Base-by-base conservation (phyloP, 1,140 invertebrate species). In the Solenopsis invicta region DNA sequence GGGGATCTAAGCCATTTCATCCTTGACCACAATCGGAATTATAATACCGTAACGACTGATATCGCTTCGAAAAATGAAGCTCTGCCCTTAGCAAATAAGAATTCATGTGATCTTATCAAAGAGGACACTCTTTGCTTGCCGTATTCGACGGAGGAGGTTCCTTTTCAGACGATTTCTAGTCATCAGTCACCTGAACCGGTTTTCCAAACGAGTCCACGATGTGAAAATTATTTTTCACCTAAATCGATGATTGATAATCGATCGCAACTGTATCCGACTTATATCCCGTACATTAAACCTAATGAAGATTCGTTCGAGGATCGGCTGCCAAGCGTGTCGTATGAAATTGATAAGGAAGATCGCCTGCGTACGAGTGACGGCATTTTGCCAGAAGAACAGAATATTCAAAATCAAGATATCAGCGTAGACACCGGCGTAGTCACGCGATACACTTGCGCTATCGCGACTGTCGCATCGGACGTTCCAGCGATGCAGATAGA, bases 401-500 rank as follows among this genome's bases (percentile, higher is more conserved):
- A 94, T 37, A 95, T 95, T 10, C 88, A 94, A 37, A 95, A 95
- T 80, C 95, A 95, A 66, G 94, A 95, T 29, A 95, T 95, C 61
- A 94, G 94, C 29, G 84, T 92, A 0, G 94, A 94, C 1, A 61
- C 89, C 8, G 94, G 94, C 6, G 85, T 95, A 0, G 92, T 95
- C 0, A 95, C 95, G 0, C 92, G 94, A 12, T 95, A 95, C 56
- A 88, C 95, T 0, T 92, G 93, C 45, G 95, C 94, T 1, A 93
- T 95, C 5, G 95, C 86, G 8, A 95, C 95, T 0, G 91, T 95
- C 1, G 92, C 94, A 0, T 89, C 85, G 16, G 76, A 91, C 50
- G 86, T 81, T 74, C 52, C 77, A 2, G 77, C 90, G 4, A 24
- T 64, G 0, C 71, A 50, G 9, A 69, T 75, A 1, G 67, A 89